phyloP scores from a whole-genome alignment of 2,888 invertebrate species.

The Tetranychus piercei region DNA sequence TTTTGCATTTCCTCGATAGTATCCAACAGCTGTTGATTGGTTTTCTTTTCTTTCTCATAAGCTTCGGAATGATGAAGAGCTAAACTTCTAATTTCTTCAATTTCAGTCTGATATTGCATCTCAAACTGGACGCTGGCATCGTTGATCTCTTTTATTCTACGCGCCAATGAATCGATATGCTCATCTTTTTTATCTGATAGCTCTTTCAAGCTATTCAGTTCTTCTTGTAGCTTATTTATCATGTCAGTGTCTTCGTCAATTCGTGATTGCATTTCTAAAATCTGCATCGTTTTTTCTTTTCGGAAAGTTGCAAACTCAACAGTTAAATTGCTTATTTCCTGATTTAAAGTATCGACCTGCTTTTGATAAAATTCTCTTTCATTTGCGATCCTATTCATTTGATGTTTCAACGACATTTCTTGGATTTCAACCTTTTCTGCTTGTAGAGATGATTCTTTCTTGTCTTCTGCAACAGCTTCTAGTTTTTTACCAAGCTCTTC shows the following conservation, averaged over 20 bases:
- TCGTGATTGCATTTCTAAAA: conserved; percentile 51
- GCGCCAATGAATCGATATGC: conserved; percentile 43
- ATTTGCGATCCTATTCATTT: conserved; percentile 62
- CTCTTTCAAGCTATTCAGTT: conserved; percentile 16
- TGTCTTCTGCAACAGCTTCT: conserved; percentile 52
- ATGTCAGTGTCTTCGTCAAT: conserved; percentile 61
- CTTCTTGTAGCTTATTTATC: conserved; percentile 28
- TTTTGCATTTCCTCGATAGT: conserved; percentile 54
- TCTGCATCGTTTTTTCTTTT: conserved; percentile 48
- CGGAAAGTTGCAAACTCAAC: conserved; percentile 56
- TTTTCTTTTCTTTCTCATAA: conserved; percentile 11
- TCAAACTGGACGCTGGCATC: conserved; percentile 49
- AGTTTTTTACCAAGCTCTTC: conserved; percentile 52
- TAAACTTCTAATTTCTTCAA: conserved; percentile 64
- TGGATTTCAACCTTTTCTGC: conserved; percentile 61
- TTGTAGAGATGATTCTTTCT: conserved; percentile 61
- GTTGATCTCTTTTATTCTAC: conserved; percentile 49
- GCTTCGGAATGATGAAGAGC: conserved; percentile 56
- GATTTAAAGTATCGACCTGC: conserved; percentile 56
- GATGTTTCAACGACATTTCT: conserved; percentile 42
- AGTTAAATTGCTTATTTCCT: conserved; percentile 57
- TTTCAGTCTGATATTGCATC: conserved; percentile 55
- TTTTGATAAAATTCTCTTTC: conserved; percentile 55
- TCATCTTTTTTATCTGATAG: conserved; percentile 19
- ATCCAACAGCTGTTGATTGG: conserved; percentile 33